Evolutionary conservation across 2,797 vertebrate species (phyloP), one percentile per base, ranked within the genome.

Genomic region (Pipistrellus kuhlii): DNA sequence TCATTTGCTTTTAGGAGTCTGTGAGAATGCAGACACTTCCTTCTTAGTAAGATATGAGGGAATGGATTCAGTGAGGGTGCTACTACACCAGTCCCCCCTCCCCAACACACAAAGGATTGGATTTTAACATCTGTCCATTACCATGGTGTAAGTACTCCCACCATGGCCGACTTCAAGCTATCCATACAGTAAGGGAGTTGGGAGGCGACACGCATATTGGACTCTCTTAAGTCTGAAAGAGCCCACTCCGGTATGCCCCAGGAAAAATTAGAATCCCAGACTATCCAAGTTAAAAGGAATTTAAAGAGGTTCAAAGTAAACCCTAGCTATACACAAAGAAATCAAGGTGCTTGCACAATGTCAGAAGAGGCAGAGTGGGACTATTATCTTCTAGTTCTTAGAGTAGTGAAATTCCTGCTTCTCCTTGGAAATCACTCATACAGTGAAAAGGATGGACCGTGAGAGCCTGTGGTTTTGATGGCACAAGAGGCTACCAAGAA

Each of bases 271-370:
- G 82, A 95, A 81, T 86, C 38, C 57, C 66, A 72, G 14, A 85
- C 1, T 46, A 82, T 44, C 44, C 32, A 44, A 78, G 14, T 21
- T 77, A 85, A 83, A 78, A 20, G 13, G 64, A 55, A 62, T 38
- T 73, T 41, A 51, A 81, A 81, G 59, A 59, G 78, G 11, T 78
- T 85, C 53, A 68, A 85, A 93, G 48, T 41, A 51, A 88, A 44
- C 41, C 11, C 73, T 53, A 88, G 25, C 41, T 77, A 64, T 23
- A 69, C 6, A 51, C 46, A 44, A 83, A 46, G 59, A 91, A 92
- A 84, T 83, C 66, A 83, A 86, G 51, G 75, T 83, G 55, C 27
- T 85, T 90, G 30, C 57, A 73, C 59, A 87, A 93, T 68, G 73
- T 73, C 53, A 11, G 41, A 94, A 57, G 81, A 89, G 73, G n/a